Evolutionary conservation across 2,888 invertebrate species (phyloP).

Genomic region (Trachelus iudaicus): DNA sequence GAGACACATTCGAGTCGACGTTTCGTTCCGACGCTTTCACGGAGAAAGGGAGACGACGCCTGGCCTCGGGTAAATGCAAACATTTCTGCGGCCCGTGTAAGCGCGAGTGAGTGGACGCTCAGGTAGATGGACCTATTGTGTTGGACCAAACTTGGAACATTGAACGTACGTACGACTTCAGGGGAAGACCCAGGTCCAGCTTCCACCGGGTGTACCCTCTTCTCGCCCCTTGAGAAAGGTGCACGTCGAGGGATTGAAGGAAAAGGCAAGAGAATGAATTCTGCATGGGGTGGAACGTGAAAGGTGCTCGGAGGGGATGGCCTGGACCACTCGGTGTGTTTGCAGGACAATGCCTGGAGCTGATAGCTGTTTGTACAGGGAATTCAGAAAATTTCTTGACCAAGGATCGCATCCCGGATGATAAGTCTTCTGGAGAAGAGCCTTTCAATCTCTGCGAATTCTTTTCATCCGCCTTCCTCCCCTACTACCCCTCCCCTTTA

Average conservation of each 20-base stretch:
- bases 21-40: slow-evolving; percentile 30
- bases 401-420: neutral
- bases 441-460: neutral
- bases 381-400: neutral
- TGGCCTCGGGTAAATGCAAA: slow-evolving; percentile 46
- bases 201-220: no score
- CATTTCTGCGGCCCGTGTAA: slow-evolving; percentile 47
- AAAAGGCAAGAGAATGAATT: slow-evolving; percentile 15
- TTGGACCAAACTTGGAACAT: slow-evolving; percentile 31
- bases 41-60: slow-evolving; percentile 18
- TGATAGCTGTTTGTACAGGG: neutral
- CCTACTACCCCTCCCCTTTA: no score
- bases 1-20: slow-evolving; percentile 1
- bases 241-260: neutral
- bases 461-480: neutral
- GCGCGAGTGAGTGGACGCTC: slow-evolving; percentile 39
- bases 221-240: neutral
- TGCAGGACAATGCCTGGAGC: neutral
- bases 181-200: neutral
- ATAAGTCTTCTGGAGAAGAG: neutral
- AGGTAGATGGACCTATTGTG: slow-evolving; percentile 33
- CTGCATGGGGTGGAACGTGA: slow-evolving; percentile 6
- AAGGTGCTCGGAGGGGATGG: neutral
- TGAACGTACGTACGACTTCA: slow-evolving; percentile 21
- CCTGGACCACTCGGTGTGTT: neutral